Evolutionary conservation across 2,113 vertebrate genomes (phyloP).

Genomic region (Microtus richardsoni): DNA sequence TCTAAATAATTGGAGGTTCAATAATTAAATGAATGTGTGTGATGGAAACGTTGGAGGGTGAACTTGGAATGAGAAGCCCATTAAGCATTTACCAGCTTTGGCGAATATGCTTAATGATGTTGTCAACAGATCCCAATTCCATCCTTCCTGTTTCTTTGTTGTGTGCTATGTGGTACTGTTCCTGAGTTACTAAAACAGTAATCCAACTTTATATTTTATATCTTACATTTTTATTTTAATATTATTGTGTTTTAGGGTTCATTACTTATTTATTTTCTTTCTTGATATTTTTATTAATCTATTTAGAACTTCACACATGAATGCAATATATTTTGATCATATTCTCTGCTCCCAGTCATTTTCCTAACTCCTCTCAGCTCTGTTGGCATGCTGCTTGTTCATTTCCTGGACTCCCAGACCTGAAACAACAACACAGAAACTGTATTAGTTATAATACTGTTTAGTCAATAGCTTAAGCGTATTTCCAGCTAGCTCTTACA

Average conservation of each 20-base stretch:
- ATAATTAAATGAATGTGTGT: conserved; percentile 33
- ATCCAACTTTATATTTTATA: conserved; percentile 9
- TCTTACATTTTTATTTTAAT: neutral
- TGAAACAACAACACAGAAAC: no score
- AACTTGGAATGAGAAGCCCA: neutral
- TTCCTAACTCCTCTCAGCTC: neutral
- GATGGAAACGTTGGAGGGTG: neutral
- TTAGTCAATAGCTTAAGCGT: no score
- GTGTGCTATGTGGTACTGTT: neutral
- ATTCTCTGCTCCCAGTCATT: neutral
- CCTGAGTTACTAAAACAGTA: neutral
- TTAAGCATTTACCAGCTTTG: neutral
- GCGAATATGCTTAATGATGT: neutral
- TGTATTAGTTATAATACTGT: no score
- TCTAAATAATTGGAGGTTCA: conserved; percentile 35
- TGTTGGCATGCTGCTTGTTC: no score
- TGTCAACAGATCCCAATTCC: neutral
- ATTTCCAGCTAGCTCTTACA: no score
- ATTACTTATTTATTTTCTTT: neutral
- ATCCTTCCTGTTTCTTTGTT: conserved; percentile 7
- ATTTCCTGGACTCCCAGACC: no score
- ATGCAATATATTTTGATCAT: neutral
- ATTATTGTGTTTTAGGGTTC: neutral
- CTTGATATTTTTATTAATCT: neutral
- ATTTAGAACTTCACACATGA: neutral